Conservation (phyloP, 2,113 vertebrate species). For the Lynx canadensis region DNA sequence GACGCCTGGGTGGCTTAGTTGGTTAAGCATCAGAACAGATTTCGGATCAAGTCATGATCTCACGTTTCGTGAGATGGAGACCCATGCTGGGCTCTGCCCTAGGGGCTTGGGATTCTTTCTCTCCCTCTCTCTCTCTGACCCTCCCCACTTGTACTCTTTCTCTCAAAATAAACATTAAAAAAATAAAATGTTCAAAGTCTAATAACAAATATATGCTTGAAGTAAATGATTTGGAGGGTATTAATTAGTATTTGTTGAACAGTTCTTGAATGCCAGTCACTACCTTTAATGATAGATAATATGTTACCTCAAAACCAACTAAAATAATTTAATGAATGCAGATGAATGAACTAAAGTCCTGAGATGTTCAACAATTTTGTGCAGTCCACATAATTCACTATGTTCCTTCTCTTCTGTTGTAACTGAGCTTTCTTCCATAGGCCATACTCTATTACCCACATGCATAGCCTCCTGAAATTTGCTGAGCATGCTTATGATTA, state of each 20-base stretch:
- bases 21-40: no score
- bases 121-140: no score
- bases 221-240: not conserved
- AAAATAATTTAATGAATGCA: not conserved
- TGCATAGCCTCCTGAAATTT: rapidly evolving
- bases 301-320: not conserved
- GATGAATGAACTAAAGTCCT: not conserved
- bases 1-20: no score
- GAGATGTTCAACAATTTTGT: not conserved
- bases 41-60: no score
- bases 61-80: no score
- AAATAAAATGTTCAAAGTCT: not conserved
- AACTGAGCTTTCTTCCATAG: not conserved
- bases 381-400: rapidly evolving
- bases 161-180: no score
- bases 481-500: not conserved
- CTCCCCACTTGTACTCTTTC: no score
- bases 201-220: not conserved
- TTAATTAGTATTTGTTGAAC: not conserved
- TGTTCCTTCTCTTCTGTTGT: not conserved
- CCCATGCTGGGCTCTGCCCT: no score
- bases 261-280: not conserved
- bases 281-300: not conserved
- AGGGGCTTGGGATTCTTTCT: no score
- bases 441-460: not conserved